Percentiles rank a stretch among this genome's conserved stretches.
These are phyloP conservation scores for Micromussa lordhowensis DNA, from an alignment of 92 coral and sea anemone species.

Conservation along the genomic window DNA sequence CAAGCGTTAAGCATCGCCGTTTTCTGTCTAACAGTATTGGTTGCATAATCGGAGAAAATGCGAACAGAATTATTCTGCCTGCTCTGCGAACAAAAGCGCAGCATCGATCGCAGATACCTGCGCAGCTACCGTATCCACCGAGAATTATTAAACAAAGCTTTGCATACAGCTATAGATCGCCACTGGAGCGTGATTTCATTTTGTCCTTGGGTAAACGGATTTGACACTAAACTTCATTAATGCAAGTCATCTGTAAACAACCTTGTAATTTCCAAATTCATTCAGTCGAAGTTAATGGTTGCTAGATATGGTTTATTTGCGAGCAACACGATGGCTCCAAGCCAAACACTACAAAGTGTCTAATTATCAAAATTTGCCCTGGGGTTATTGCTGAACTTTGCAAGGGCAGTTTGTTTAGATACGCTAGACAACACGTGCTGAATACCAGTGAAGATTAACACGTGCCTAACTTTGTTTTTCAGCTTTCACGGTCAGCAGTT, in stretches of 20 bases:
- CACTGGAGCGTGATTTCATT: slow-evolving; percentile 18
- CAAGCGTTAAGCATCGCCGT: background rate
- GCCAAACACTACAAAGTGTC: slow-evolving; percentile 30
- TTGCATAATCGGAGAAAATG: background rate
- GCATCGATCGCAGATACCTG: no score
- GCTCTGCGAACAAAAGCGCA: slow-evolving; percentile 12
- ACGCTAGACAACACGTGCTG: slow-evolving; percentile 29
- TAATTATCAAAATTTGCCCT: slow-evolving; percentile 10
- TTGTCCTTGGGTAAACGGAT: background rate
- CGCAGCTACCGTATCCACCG: background rate
- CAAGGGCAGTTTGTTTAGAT: background rate
- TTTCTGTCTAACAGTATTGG: background rate
- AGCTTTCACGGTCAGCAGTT: slow-evolving; percentile 9
- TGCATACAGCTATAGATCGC: slow-evolving; percentile 6
- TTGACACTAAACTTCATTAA: slow-evolving; percentile 16
- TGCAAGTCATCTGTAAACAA: slow-evolving; percentile 24
- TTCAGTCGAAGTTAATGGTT: slow-evolving; percentile 10
- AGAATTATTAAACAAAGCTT: background rate
- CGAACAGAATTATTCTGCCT: background rate
- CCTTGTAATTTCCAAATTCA: background rate
- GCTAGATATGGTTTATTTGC: slow-evolving; percentile 1
- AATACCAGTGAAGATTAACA: background rate
- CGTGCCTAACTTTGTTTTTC: slow-evolving; percentile 28
- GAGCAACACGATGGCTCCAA: background rate
- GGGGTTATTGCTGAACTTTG: slow-evolving; percentile 5